Base-by-base conservation (phyloP, 2,888 invertebrate species). In the Sphaerophoria rueppellii region DNA sequence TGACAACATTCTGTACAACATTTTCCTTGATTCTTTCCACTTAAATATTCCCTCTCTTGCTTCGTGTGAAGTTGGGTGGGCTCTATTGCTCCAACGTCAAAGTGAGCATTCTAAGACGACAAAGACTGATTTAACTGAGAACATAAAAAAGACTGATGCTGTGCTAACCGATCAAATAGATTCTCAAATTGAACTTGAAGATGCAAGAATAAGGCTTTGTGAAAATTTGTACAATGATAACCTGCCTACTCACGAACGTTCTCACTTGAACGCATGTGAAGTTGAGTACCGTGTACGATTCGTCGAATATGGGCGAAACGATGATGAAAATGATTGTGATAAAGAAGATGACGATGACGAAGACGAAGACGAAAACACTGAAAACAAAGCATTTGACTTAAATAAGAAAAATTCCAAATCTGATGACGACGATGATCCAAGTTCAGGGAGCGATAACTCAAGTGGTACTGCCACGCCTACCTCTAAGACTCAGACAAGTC, bases 241-340 rank as follows among this genome's bases (percentile, higher is more conserved):
- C 82, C 91, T 93, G 6, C 94, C 94, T 88, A 95, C 95, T 95
- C 89, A 92, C 4, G 93, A 9, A 6, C 65, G 69, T 11, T 52
- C 55, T 2, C 24, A 24, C 43, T 67, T 73, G 9, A 67, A 40
- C 14, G 40, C 16, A 69, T 32, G 6, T n/a, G 82, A 82, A 73
- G 50, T 43, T 43, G 54, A 63, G 5, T 82, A 61, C 46, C 78
- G 7, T 50, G 69, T 78, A 24, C 70, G 71, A 4, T 37, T 81
- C 52, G 93, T 93, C 87, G 92, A 93, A 52, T 94, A 95, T 89
- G 95, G 94, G 95, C 89, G 92, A 14, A 92, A 92, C 81, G 88
- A 91, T 34, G 92, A 93, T 83, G 93, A 94, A 88, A 94, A 95
- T 86, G 94, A 95, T 16, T 95, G 95, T 90, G 92, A 93, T 46